Conservation (phyloP, 2,797 vertebrate genomes). For the Novumbra hubbsi region DNA sequence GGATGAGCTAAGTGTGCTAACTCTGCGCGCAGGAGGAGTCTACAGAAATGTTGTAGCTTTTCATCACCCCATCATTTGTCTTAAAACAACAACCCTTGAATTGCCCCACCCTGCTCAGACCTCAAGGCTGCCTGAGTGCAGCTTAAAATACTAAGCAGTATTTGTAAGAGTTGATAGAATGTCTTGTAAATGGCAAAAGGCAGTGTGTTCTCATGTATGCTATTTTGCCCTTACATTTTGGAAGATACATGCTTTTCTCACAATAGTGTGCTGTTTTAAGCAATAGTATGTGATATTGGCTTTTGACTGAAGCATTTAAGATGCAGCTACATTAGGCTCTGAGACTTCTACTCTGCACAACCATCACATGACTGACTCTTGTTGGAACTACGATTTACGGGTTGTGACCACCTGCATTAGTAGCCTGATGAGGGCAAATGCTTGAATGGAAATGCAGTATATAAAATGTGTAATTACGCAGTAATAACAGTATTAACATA, state of each 20-base stretch:
- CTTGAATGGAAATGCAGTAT: too few relatives aligned
- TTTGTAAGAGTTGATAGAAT: conserved; percentile 76
- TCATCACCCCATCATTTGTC: conserved; percentile 74
- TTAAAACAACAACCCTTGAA: conserved; percentile 80
- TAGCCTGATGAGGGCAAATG: not conserved
- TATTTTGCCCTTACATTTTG: conserved; percentile 48
- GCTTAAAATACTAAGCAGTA: conserved; percentile 79
- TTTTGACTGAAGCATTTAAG: conserved; percentile 57
- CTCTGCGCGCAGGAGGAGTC: conserved; percentile 59
- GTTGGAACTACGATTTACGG: conserved; percentile 28
- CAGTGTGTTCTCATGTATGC: conserved; percentile 37
- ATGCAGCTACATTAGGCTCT: conserved; percentile 37
- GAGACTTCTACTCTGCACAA: conserved; percentile 17
- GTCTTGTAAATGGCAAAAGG: conserved; percentile 71
- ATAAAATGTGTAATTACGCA: too few relatives aligned
- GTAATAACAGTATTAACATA: too few relatives aligned
- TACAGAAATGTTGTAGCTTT: conserved; percentile 72
- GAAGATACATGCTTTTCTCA: conserved; percentile 71
- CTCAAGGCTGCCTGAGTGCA: conserved; percentile 70
- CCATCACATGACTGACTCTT: conserved; percentile 38
- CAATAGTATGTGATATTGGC: conserved; percentile 53
- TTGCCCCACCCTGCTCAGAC: conserved; percentile 71
- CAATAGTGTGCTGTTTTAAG: conserved; percentile 66
- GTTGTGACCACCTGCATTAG: conserved; percentile 16
- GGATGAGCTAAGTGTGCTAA: conserved; percentile 73